Base-by-base conservation (phyloP, 1,140 invertebrate genomes). In the Nilaparvata lugens region DNA sequence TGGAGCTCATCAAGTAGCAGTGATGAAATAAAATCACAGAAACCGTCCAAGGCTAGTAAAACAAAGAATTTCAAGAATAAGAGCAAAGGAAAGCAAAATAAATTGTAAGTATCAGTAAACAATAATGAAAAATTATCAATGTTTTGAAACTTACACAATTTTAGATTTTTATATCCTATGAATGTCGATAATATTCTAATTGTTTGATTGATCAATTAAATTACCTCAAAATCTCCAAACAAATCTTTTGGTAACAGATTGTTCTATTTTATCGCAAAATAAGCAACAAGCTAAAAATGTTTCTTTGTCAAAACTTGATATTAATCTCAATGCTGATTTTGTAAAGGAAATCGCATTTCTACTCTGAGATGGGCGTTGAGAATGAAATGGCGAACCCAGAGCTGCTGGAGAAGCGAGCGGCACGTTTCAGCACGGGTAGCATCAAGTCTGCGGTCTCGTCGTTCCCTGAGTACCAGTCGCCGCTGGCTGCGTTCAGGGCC, bases 361-460 rank as follows among this genome's bases (percentile, higher is more conserved):
- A 85, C 76, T 81, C 82, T 24, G 83, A 87, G 67, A 84, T 84
- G 74, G 79, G 79, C 66, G 67, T 74, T 13, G 71, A 35, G 19
- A 58, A 52, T 28, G 58, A 45, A 42, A 53, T 23, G 58, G 59
- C 42, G 52, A 67, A 68, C 74, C 82, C 82, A 70, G 85, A 88
- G 71, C 80, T 87, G 69, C 76, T 92, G 61, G 84, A 88, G 67
- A 87, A 91, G 70, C 80, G 95, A 67, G 93, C 93, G 56, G 92
- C 91, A 61, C 78, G 94, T 68, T 97, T 97, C 69, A 79, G 67
- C 68, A 77, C 65, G 61, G 68, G 62, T 55, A 59, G 61, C 40
- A 63, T 64, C 38, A 51, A 62, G 38, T 23, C 51, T 62, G 24
- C 31, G 4, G 23, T 19, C 18, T 42, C 23, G 25, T 35, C 23